Percentiles rank a stretch among this genome's conserved stretches.
Conservation (phyloP, 2,797 vertebrate species). For the Phataginus tricuspis region DNA sequence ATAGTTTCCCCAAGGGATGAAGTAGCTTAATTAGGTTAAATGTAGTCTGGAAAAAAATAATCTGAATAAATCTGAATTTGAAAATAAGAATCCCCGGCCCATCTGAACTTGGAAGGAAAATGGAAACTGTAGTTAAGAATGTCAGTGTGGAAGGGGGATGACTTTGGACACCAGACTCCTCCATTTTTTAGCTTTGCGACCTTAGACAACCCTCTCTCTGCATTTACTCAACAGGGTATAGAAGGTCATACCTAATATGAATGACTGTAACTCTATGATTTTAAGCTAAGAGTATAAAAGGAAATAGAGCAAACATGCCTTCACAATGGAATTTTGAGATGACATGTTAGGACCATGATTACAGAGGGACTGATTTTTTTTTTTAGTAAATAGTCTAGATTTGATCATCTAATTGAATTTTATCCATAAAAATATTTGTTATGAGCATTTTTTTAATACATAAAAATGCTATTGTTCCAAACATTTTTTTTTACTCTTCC, state of each 20-base stretch:
- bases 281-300: neutral
- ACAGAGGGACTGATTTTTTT: neutral
- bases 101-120: neutral
- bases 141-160: neutral
- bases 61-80: neutral
- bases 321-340: neutral
- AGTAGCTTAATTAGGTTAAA: neutral
- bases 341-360: neutral
- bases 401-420: neutral
- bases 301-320: neutral
- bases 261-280: neutral
- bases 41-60: neutral
- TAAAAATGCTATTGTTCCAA: neutral
- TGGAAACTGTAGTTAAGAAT: neutral
- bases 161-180: no score
- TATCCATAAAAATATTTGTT: neutral
- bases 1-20: neutral
- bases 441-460: neutral
- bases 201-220: neutral
- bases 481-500: neutral
- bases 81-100: neutral
- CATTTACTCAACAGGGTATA: neutral
- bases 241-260: no score
- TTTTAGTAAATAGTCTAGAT: neutral
- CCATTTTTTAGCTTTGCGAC: neutral